Evolutionary conservation across 2,113 vertebrate genomes (phyloP).

Genomic region (Microtus oregoni): DNA sequence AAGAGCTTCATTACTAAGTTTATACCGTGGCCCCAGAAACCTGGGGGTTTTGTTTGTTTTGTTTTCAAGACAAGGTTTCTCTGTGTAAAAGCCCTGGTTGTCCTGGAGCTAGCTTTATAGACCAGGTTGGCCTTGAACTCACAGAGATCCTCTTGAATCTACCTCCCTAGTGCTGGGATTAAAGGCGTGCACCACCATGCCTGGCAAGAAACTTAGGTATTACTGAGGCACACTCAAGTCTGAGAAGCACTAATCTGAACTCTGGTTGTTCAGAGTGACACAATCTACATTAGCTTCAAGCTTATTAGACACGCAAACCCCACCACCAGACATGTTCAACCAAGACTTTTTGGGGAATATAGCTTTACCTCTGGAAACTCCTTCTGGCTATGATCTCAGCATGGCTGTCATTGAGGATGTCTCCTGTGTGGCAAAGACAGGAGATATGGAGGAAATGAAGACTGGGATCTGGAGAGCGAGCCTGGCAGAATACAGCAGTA

Average conservation of each 20-base stretch:
- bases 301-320: not conserved
- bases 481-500: not conserved
- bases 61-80: not conserved
- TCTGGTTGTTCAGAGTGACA: not conserved
- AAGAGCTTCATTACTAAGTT: not conserved
- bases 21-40: not conserved
- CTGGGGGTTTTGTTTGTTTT: not conserved
- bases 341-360: not conserved
- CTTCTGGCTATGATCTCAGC: slow-evolving; percentile 96
- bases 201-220: not conserved
- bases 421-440: slow-evolving; percentile 88
- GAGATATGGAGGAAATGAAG: not conserved
- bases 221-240: not conserved
- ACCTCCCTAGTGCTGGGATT: not conserved
- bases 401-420: slow-evolving; percentile 97
- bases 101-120: not conserved
- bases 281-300: not conserved
- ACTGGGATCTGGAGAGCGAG: not conserved
- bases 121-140: not conserved
- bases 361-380: slow-evolving; percentile 93
- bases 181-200: not conserved
- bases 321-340: not conserved
- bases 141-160: not conserved
- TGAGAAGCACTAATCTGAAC: not conserved
- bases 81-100: not conserved